Evolutionary conservation across 2,888 invertebrate species (phyloP).

Genomic region (Diogma glabrata): DNA sequence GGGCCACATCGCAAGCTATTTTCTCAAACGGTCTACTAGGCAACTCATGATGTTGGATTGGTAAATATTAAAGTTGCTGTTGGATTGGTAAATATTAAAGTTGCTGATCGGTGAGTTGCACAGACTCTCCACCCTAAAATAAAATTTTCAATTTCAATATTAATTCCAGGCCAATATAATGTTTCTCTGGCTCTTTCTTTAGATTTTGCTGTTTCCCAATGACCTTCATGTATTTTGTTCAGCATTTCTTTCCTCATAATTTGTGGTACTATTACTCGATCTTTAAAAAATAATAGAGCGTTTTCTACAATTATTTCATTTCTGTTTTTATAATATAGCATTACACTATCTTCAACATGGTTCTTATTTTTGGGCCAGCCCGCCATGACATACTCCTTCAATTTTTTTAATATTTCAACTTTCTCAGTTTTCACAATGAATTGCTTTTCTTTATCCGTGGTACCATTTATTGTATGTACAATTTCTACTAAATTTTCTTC

Average conservation of each 20-base stretch:
- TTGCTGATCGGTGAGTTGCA: background rate
- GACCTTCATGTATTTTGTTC: background rate
- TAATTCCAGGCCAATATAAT: background rate
- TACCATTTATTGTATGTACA: background rate
- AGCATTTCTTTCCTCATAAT: no score
- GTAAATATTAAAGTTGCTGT: no score
- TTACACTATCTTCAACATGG: background rate
- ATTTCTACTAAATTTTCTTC: background rate
- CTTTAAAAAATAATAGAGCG: background rate
- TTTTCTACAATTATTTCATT: slow-evolving; percentile 1
- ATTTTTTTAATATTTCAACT: background rate
- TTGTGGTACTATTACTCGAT: background rate
- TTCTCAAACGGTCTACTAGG: background rate
- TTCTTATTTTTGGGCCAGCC: background rate
- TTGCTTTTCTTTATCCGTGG: background rate
- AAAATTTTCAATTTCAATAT: background rate
- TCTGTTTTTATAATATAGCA: background rate
- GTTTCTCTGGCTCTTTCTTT: background rate
- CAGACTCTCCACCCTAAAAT: background rate
- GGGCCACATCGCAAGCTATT: background rate
- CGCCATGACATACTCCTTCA: background rate
- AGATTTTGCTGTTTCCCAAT: background rate
- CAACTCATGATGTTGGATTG: background rate
- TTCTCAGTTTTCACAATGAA: background rate
- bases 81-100: no score